Evolutionary conservation across 2,888 invertebrate species (phyloP), one percentile per base, ranked within the genome.

Genomic region (Pyrocoelia pectoralis): DNA sequence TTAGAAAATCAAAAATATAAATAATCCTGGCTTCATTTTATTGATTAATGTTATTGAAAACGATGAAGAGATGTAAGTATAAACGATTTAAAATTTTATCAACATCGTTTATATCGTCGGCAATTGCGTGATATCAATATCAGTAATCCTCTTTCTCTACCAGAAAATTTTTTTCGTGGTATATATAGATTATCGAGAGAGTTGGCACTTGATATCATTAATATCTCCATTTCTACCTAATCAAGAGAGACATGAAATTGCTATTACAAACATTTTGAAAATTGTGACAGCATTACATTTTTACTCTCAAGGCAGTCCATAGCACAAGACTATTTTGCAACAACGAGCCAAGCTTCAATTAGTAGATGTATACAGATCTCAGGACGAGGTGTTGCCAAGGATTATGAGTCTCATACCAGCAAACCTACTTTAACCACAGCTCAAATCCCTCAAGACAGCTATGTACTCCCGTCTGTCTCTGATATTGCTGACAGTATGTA

Each of bases 41-140:
- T 43, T 43, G 15, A 43, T 43, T 14, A 43, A 43, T 15, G 41
- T 14, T 13, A 14, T 43, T 13, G 41, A 43, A 43, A 43, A 43
- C 15, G 41, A 15, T 14, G 41, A 43, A 43, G 14, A 40, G 12
- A 40, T 40, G 41, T 43, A 43, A 15, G 41, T 13, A 43, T 3
- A 43, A 43, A 43, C 12, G 3, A 43, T 43, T 43, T 3, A 8
- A 43, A 10, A 33, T 3, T 43, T 14, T 15, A 4, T 3, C 13
- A 13, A 8, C n/a, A 38, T 43, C 41, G 41, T 43, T 15, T 43
- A 15, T 13, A 43, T 43, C 13, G 15, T 13, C 41, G 15, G 41
- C 41, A 43, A 8, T 43, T 43, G 15, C 41, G 41, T 43, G 41
- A 43, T 43, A 43, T n/a, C n/a, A n/a, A n/a, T n/a, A n/a, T 13